Percentiles rank a stretch among this genome's conserved stretches.
These are phyloP conservation scores for Anseranas semipalmata DNA, from an alignment of 2,113 vertebrate species.

Conservation along the genomic window DNA sequence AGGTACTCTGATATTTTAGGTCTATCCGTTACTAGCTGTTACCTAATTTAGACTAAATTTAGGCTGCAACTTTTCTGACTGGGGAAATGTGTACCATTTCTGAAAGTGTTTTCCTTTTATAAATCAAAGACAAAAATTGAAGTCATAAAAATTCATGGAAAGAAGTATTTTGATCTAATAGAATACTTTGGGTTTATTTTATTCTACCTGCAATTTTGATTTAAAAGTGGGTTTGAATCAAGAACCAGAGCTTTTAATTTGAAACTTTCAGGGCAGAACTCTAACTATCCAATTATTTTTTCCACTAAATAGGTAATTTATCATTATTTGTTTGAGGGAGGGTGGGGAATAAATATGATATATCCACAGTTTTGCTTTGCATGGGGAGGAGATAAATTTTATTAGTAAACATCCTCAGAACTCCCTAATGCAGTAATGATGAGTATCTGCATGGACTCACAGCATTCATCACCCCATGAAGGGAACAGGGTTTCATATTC, in stretches of 20 bases:
- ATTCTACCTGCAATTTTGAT: not conserved
- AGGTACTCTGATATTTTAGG: not conserved
- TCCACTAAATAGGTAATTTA: not conserved
- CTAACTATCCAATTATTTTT: not conserved
- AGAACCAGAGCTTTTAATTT: not conserved
- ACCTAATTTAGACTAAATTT: not conserved
- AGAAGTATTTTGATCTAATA: not conserved
- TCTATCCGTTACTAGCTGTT: not conserved
- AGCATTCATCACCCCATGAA: not conserved
- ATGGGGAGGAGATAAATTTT: not conserved
- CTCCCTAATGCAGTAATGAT: not conserved
- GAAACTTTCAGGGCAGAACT: not conserved
- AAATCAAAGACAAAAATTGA: not conserved
- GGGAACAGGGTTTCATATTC: not conserved
- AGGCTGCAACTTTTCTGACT: not conserved
- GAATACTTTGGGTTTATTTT: not conserved
- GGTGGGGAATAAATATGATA: not conserved
- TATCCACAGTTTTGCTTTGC: not conserved
- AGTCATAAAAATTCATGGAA: not conserved
- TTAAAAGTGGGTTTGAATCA: not conserved
- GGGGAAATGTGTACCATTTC: not conserved
- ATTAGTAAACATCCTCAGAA: not conserved
- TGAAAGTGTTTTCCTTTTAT: not conserved
- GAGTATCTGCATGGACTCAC: not conserved
- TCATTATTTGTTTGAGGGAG: accelerated